Percentiles rank a stretch among this genome's conserved stretches.
Conservation (phyloP, 1,140 invertebrate genomes). For the Drosophila auraria region DNA sequence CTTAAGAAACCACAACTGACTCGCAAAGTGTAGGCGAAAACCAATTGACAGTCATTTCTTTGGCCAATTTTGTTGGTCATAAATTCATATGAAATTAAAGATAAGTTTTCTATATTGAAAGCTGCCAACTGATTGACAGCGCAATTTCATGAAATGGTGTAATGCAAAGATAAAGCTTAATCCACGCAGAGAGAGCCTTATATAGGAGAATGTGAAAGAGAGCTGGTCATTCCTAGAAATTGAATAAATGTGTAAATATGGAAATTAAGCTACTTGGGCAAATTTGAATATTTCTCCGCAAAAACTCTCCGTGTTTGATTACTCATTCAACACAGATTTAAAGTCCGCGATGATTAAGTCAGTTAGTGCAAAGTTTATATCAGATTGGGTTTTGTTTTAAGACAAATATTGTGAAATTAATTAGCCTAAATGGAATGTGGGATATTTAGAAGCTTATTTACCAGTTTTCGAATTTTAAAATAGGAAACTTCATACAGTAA, state of each 20-base stretch:
- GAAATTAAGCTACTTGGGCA: conserved; percentile 13
- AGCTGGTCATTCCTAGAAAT: conserved; percentile 13
- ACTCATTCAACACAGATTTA: conserved; percentile 11
- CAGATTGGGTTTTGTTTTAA: background rate
- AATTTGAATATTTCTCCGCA: conserved; percentile 10
- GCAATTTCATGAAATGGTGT: conserved; percentile 32
- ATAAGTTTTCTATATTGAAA: conserved; percentile 34
- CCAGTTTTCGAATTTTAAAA: background rate
- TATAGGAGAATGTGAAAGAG: conserved; percentile 25
- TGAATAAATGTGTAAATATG: conserved; percentile 15
- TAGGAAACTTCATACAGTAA: no score
- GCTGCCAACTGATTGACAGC: conserved; percentile 28
- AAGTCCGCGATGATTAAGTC: conserved; percentile 25
- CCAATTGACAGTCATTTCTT: conserved; percentile 30
- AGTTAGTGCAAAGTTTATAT: conserved; percentile 4
- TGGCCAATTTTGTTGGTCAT: conserved; percentile 11
- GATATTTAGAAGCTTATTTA: background rate
- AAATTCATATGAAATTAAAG: conserved; percentile 30
- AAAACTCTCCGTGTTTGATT: conserved; percentile 9
- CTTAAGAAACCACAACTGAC: background rate
- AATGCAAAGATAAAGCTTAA: conserved; percentile 31
- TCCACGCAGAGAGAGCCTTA: conserved; percentile 10
- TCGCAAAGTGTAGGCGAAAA: conserved; percentile 19
- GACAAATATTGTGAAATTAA: conserved; percentile 1
- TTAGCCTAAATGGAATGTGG: no score